Percentiles rank a stretch among this genome's conserved stretches.
These are phyloP conservation scores for Taenioides sp. DNA, from an alignment of 2,797 vertebrate species.

Conservation along the genomic window DNA sequence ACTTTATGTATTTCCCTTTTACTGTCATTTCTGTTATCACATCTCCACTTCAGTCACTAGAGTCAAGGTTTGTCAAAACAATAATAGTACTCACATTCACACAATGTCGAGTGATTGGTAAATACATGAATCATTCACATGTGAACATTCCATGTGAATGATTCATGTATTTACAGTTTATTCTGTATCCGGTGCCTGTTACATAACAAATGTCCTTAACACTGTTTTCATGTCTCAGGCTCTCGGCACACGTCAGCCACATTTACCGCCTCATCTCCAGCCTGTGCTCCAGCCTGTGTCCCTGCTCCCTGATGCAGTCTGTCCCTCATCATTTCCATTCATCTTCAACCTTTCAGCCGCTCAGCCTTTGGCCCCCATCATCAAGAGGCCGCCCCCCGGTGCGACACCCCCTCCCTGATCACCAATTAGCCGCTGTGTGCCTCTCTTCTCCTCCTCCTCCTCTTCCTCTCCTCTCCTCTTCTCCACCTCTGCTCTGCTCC, in stretches of 20 bases:
- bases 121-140: too few species aligned
- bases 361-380: slow-evolving; percentile 38
- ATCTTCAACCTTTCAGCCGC: slow-evolving; percentile 51
- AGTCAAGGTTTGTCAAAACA: background rate
- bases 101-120: background rate
- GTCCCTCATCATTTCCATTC: slow-evolving; percentile 38
- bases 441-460: slow-evolving; percentile 22
- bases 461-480: slow-evolving; percentile 26
- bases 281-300: background rate
- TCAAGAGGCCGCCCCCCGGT: slow-evolving; percentile 47
- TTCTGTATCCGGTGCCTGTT: background rate
- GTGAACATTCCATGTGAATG: background rate
- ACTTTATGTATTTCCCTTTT: too few species aligned
- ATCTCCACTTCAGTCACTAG: background rate
- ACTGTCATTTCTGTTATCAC: too few species aligned
- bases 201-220: slow-evolving; percentile 1
- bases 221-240: background rate
- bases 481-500: slow-evolving; percentile 23
- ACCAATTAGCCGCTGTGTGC: slow-evolving; percentile 62
- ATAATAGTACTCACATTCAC: background rate
- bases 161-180: background rate
- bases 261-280: background rate
- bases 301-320: background rate
- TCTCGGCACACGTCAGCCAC: background rate
- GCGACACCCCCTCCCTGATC: slow-evolving; percentile 62